Base-by-base conservation (phyloP, 2,797 vertebrate genomes). In the Ctenochaetus hawaiiensis region DNA sequence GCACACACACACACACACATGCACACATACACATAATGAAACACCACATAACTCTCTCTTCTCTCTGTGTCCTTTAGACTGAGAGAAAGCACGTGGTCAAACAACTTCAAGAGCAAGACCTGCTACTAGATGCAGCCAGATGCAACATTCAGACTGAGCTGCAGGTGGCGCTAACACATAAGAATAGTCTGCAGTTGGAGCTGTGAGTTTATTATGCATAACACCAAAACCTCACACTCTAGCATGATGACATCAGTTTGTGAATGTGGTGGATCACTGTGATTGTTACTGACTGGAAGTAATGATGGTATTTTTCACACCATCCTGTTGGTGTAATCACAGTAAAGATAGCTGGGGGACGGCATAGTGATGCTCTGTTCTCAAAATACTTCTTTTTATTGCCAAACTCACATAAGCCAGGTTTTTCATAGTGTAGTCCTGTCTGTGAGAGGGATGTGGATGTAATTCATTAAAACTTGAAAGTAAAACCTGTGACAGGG, bases 131-230 rank as follows among this genome's bases (percentile, higher is more conserved):
- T 10, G 8, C 67, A 5, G 34, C 61, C 26, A 57, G 49, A 23
- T 0, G 5, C 54, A 52, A 10, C 16, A 23, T 23, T 22, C 14
- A 73, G 1, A 41, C 43, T 30, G 64, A 73, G 43, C 77, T 69
- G 73, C 68, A 69, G 65, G 54, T 39, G 77, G 56, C 18, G 18
- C 64, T 68, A 37, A 66, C 34, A 53, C 14, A 80, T 44, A 73
- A 48, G 9, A 34, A 47, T 20, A 53, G 3, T 16, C 62, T 76
- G 64, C 62, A 72, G 59, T 17, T 54, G 48, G 43, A 68, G n/a
- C 67, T 6, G 72, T 79, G 58, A 68, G 81, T 68, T 18, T 67
- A 8, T 22, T 10, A 44, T 0, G 4, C 12, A 20, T 11, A 49
- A 13, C 39, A 57, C 23, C 7, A 34, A 16, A 16, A 59, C 30